Conservation (phyloP, 2,888 invertebrate genomes). For the Drosophila prolongata region DNA sequence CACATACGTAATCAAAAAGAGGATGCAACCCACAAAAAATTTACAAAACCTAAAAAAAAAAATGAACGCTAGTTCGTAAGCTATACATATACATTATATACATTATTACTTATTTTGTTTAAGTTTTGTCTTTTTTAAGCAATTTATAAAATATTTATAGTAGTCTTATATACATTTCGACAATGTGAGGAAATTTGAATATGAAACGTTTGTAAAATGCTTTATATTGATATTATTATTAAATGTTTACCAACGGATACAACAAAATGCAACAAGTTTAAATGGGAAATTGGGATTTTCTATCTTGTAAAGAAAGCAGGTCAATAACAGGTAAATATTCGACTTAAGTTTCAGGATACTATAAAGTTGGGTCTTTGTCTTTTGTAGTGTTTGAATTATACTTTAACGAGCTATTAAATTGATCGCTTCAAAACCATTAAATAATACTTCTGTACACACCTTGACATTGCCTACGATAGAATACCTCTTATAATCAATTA, state of each 20-base stretch:
- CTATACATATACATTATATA: constrained; percentile 26
- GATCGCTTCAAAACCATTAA: not conserved
- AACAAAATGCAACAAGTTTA: constrained; percentile 9
- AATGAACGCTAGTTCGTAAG: constrained; percentile 40
- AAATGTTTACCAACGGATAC: constrained; percentile 68
- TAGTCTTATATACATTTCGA: constrained; percentile 57
- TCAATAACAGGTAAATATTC: not conserved
- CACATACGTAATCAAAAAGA: constrained; percentile 3
- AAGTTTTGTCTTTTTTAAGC: constrained; percentile 41
- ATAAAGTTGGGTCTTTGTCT: too few species aligned
- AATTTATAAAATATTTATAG: constrained; percentile 45
- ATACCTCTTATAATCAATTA: constrained; percentile 1
- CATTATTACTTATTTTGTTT: constrained; percentile 44
- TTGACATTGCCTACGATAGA: not conserved
- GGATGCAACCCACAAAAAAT: constrained; percentile 6
- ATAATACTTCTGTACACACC: not conserved
- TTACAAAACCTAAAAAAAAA: constrained; percentile 1
- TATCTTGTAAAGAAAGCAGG: not conserved
- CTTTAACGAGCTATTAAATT: not conserved
- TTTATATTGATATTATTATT: constrained; percentile 75
- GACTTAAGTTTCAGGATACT: too few species aligned
- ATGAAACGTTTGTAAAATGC: constrained; percentile 71
- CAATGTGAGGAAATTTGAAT: constrained; percentile 61
- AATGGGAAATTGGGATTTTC: not conserved
- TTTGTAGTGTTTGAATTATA: not conserved